Evolutionary conservation across 2,113 vertebrate genomes (phyloP).

Genomic region (Leptosomus discolor): DNA sequence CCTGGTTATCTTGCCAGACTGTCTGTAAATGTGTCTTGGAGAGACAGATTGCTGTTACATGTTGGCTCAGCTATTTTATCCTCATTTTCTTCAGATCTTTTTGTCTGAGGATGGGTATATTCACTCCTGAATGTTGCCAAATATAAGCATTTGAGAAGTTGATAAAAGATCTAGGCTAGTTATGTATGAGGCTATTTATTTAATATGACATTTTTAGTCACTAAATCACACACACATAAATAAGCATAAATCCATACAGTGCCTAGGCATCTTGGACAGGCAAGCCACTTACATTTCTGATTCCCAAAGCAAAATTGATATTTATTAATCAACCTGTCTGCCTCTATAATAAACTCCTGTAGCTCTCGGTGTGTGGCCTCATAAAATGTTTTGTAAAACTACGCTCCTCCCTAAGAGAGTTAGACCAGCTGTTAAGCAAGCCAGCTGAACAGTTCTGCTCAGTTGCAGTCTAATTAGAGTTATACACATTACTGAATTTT

Average conservation of each 20-base stretch:
- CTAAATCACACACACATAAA: background rate
- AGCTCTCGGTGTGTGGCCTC: background rate
- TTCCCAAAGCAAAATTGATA: slow-evolving; percentile 30
- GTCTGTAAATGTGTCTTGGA: background rate
- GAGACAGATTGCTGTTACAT: background rate
- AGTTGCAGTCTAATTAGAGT: slow-evolving; percentile 42
- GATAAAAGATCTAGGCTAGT: background rate
- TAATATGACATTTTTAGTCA: background rate
- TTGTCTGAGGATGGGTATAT: background rate
- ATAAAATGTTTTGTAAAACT: slow-evolving; percentile 48
- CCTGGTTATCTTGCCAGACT: slow-evolving; percentile 23
- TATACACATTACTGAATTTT: slow-evolving; percentile 20
- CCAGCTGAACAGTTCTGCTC: slow-evolving; percentile 33
- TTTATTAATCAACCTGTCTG: slow-evolving; percentile 48
- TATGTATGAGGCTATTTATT: background rate
- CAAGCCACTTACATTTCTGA: background rate
- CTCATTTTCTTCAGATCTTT: background rate
- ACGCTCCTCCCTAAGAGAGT: slow-evolving; percentile 21
- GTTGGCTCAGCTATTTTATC: slow-evolving; percentile 7
- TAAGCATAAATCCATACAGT: background rate
- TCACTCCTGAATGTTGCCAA: background rate
- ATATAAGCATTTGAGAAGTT: background rate
- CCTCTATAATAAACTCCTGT: slow-evolving; percentile 18
- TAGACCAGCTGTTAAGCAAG: slow-evolving; percentile 35
- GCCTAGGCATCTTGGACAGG: background rate